These are phyloP conservation scores for Macquaria australasica DNA, from an alignment of 2,113 vertebrate species.

Conservation along the genomic window DNA sequence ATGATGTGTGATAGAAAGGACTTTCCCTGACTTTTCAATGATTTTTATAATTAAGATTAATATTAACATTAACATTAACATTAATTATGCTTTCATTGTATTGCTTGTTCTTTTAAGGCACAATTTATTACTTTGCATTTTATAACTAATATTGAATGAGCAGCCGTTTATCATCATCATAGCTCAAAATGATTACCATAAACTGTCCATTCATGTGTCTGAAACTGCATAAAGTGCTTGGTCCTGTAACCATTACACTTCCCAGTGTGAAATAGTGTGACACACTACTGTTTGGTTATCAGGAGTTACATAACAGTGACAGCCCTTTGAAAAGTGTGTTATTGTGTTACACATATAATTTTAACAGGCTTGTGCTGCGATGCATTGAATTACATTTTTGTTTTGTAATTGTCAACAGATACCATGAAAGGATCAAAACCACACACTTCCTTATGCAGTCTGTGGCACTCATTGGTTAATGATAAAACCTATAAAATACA, in stretches of 20 bases:
- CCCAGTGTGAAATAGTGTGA: neutral
- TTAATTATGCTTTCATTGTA: neutral
- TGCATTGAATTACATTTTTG: neutral
- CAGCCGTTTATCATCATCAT: neutral
- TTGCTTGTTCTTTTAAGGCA: neutral
- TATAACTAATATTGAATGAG: neutral
- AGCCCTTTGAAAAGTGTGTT: neutral
- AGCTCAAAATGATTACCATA: neutral
- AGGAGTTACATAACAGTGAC: neutral
- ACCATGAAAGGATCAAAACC: neutral
- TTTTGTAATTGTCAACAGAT: neutral
- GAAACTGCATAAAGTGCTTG: neutral
- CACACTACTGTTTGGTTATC: neutral
- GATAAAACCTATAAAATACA: neutral
- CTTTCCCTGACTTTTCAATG: neutral
- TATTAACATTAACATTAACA: neutral
- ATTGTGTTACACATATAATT: no score
- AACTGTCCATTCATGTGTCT: neutral
- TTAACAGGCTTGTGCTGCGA: neutral
- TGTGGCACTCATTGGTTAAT: no score
- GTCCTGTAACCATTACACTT: neutral
- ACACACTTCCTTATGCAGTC: neutral
- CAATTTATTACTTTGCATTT: neutral
- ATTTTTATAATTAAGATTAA: neutral
- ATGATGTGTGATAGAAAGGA: neutral